Evolutionary conservation across 2,113 vertebrate species (phyloP).

Genomic region (Trogon surrucura): DNA sequence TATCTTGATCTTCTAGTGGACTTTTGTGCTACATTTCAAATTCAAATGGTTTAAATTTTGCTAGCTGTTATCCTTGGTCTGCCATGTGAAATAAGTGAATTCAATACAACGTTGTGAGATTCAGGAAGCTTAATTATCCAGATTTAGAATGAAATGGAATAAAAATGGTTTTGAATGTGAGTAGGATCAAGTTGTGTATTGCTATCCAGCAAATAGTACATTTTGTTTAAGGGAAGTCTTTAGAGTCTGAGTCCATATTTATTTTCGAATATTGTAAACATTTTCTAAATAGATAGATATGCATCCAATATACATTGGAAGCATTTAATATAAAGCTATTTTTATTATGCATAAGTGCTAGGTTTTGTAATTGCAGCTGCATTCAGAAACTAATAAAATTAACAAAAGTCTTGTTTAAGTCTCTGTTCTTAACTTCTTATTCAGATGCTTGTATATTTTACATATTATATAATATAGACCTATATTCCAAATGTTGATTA

Average conservation of each 20-base stretch:
- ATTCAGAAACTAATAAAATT: slow-evolving; percentile 58
- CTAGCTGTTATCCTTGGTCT: background rate
- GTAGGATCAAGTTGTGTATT: background rate
- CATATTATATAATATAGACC: slow-evolving; percentile 45
- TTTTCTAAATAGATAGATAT: slow-evolving; percentile 15
- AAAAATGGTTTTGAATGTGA: background rate
- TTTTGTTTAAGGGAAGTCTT: background rate
- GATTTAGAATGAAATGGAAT: background rate
- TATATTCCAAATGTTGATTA: slow-evolving; percentile 55
- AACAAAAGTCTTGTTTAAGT: slow-evolving; percentile 66
- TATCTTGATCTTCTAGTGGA: slow-evolving; percentile 48
- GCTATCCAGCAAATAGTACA: background rate
- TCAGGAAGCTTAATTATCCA: background rate
- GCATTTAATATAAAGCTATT: slow-evolving; percentile 44
- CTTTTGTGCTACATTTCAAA: slow-evolving; percentile 43
- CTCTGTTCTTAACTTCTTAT: slow-evolving; percentile 61
- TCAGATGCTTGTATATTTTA: slow-evolving; percentile 66
- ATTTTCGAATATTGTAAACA: slow-evolving; percentile 13
- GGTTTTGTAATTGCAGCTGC: slow-evolving; percentile 55
- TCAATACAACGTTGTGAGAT: slow-evolving; percentile 24
- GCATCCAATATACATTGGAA: background rate
- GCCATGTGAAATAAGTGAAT: background rate
- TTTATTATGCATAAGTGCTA: slow-evolving; percentile 39
- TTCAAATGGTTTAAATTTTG: slow-evolving; percentile 21
- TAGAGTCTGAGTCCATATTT: background rate